phyloP scores from a whole-genome alignment of 2,797 vertebrate species.

The Eutrigla gurnardus region DNA sequence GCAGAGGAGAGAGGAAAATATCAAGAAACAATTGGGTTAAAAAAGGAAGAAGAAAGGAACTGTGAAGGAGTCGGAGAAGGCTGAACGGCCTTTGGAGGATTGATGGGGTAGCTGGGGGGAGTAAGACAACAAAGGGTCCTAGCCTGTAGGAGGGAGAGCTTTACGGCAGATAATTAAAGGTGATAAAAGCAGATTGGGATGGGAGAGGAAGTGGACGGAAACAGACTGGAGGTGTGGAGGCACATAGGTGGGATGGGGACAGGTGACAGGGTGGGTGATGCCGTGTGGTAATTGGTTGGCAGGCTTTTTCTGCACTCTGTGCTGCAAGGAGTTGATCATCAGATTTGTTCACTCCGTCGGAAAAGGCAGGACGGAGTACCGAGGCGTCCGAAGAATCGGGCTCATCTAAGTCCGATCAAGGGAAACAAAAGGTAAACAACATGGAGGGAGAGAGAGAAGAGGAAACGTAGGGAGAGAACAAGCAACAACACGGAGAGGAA shows the following conservation, averaged over 20 bases:
- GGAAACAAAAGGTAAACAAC: constrained; percentile 74
- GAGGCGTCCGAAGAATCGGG: constrained; percentile 67
- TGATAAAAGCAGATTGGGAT: constrained; percentile 63
- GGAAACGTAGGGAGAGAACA: constrained; percentile 42
- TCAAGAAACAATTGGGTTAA: constrained; percentile 36
- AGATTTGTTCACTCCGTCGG: constrained; percentile 80
- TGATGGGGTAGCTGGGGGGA: constrained; percentile 55
- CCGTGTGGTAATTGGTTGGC: constrained; percentile 78
- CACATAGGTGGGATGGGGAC: constrained; percentile 42
- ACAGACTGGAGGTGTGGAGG: constrained; percentile 37
- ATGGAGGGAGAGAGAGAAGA: constrained; percentile 34
- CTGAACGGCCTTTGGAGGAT: constrained; percentile 46
- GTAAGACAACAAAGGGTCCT: constrained; percentile 56
- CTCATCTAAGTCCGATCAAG: constrained; percentile 72
- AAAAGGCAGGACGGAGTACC: constrained; percentile 69
- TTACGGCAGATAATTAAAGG: constrained; percentile 74
- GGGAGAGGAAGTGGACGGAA: constrained; percentile 45
- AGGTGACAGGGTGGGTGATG: constrained; percentile 48
- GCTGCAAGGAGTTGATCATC: constrained; percentile 72
- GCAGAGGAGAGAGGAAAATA: constrained; percentile 36
- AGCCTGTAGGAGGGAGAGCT: constrained; percentile 45
- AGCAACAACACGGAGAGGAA: constrained; percentile 39
- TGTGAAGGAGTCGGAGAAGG: constrained; percentile 52
- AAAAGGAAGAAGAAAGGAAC: constrained; percentile 43
- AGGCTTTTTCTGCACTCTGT: constrained; percentile 57